These are phyloP conservation scores for Doryteuthis pealeii DNA, from an alignment of 1,140 invertebrate species.

Conservation along the genomic window DNA sequence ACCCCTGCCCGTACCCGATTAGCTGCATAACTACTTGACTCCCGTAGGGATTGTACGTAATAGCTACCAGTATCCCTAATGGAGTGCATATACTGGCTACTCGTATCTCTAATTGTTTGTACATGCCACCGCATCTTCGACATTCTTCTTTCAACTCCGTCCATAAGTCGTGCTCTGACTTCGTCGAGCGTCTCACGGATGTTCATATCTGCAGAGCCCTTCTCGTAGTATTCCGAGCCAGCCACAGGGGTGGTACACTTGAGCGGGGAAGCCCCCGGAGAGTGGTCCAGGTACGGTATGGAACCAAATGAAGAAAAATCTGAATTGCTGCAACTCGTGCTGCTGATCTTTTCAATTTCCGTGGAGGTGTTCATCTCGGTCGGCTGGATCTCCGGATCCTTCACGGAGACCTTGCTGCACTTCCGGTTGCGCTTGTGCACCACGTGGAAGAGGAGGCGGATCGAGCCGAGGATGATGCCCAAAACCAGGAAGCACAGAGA, in stretches of 20 bases:
- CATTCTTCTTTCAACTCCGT: conserved; percentile 45
- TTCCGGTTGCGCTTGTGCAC: conserved; percentile 24
- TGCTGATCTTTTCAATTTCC: conserved; percentile 7
- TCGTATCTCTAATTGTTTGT: conserved; percentile 22
- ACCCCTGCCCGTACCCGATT: conserved; percentile 45
- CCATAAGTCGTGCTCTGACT: conserved; percentile 37
- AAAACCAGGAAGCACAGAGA: conserved; percentile 30
- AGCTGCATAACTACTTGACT: conserved; percentile 43
- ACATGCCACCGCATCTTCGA: conserved; percentile 44
- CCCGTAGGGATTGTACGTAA: conserved; percentile 49
- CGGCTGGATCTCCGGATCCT: conserved; percentile 2
- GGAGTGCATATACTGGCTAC: conserved; percentile 32
- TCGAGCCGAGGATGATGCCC: conserved; percentile 37
- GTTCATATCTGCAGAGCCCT: conserved; percentile 25
- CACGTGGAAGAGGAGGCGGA: conserved; percentile 24
- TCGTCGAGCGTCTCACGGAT: conserved; percentile 50
- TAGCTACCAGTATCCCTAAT: conserved; percentile 47
- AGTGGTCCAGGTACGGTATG: conserved; percentile 15
- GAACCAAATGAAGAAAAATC: conserved; percentile 18
- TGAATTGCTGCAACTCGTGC: neutral
- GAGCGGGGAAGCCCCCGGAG: conserved; percentile 28
- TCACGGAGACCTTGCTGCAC: conserved; percentile 8
- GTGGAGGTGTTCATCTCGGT: neutral
- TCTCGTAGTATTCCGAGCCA: conserved; percentile 17
- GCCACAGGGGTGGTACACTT: conserved; percentile 35